These are phyloP conservation scores for Strigops habroptila DNA, from an alignment of 2,113 vertebrate species.

Conservation along the genomic window DNA sequence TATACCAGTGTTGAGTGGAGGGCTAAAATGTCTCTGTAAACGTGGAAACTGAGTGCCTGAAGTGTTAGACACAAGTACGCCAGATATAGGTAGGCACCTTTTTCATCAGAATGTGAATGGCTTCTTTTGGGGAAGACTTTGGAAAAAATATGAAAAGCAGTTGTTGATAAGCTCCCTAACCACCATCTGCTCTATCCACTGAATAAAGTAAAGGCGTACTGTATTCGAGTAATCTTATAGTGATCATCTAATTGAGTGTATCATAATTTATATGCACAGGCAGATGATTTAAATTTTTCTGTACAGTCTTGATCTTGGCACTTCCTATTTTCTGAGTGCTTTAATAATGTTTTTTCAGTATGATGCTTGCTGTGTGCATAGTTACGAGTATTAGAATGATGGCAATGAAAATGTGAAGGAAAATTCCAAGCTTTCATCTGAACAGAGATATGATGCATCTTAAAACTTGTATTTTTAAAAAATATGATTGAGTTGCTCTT, in stretches of 20 bases:
- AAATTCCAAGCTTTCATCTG: not conserved
- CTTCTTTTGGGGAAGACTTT: not conserved
- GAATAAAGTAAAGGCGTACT: not conserved
- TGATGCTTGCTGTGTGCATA: slow-evolving; percentile 52
- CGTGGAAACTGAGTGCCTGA: not conserved
- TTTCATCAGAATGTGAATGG: not conserved
- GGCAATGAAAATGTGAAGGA: not conserved
- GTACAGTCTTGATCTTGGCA: not conserved
- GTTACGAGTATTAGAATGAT: not conserved
- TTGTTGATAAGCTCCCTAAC: not conserved
- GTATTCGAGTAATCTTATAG: not conserved
- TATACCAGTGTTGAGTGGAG: not conserved
- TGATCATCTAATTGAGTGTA: not conserved
- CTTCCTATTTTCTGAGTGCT: not conserved
- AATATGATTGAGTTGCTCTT: slow-evolving; percentile 15
- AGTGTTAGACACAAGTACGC: not conserved
- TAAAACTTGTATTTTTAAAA: slow-evolving; percentile 29
- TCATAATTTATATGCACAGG: not conserved
- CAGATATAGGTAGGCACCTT: not conserved
- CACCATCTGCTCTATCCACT: not conserved
- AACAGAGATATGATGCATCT: not conserved
- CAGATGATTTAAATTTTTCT: not conserved
- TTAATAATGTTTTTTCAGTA: not conserved
- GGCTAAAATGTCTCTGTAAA: not conserved
- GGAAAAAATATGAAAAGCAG: not conserved